Evolutionary conservation across 2,888 invertebrate genomes (phyloP), one percentile per base, ranked within the genome.

Genomic region (Eugnorisma glareosa): DNA sequence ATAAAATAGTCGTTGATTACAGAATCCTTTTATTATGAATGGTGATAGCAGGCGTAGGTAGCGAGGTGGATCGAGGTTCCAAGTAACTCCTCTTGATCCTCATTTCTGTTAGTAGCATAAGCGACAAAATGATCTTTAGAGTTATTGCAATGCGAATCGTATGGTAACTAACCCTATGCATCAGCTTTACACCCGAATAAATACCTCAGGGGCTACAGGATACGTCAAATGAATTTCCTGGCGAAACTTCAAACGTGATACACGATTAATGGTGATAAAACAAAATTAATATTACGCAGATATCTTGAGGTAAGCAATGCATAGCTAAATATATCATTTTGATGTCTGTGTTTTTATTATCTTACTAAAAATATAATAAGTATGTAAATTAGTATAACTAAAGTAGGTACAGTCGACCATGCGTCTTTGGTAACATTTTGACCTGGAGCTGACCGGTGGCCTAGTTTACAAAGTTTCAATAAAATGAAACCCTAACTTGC

Each of bases 41-140:
- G 15, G 15, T 57, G 15, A 48, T 37, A 76, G 48, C 67, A 68
- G 43, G 51, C 64, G 64, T 59, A 69, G 64, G 64, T 59, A 69
- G 64, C 31, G 64, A n/a, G 13, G 24, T 43, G 18, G 63, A 48
- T 43, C 31, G 45, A 43, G 40, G 43, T 66, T 70, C 28, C 59
- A 67, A 31, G 48, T 61, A 54, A 43, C 31, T 67, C 57, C 35
- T 37, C 73, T n/a, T 51, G 67, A 28, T 51, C 37, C 61, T 81
- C 72, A 79, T 84, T 79, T 81, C 84, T 79, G 84, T 72, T 83
- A 57, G 43, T 83, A 61, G n/a, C 43, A 59, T 54, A 68, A 67
- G 43, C 59, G 74, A 51, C 24, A 57, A 59, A 24, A 66, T 43
- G 11, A 70, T 31, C 37, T 54, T 37, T 54, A 45, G 5, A 45